Evolutionary conservation across 2,113 vertebrate species (phyloP), one percentile per base, ranked within the genome.

Genomic region (Amphilophus citrinellus): DNA sequence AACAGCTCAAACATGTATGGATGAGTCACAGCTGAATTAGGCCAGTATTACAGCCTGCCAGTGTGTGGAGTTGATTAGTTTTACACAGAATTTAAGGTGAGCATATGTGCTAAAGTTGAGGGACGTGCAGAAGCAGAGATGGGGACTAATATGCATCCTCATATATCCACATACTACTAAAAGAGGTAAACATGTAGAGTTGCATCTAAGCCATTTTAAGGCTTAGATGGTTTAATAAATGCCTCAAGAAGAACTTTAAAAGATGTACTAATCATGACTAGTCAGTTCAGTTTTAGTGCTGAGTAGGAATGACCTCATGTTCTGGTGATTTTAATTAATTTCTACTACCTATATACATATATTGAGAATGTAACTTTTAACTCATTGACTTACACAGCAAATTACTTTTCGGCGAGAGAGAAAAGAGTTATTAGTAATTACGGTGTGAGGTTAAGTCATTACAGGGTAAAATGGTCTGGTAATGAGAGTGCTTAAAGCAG

Each of bases 401-500:
- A 90, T 89, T 77, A 80, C 66, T 79, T 84, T 86, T 87, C 32
- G 57, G 58, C 9, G 7, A 47, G 20, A 35, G 35, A 44, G 61
- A 30, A 42, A 81, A 68, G 61, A 80, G 81, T 83, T 77, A 61
- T 78, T 84, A 59, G 86, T 85, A 86, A 92, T 92, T 91, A 88
- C 65, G 5, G 87, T 90, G 76, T 86, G 85, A 83, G 71, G 85
- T 80, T 84, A 66, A 91, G 87, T 93, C 89, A 91, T 93, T 89
- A 92, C 42, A 65, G 75, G 66, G 30, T 83, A 78, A 93, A 88
- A 63, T 85, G 85, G 83, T 84, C 77, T 83, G 84, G 50, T 94
- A 95, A 95, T 94, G 94, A 94, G 88, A 76, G 84, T 68, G 79
- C 80, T 88, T 89, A 82, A 85, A 88, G 86, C 79, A 77, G 86